A percentile compares a stretch with the other conserved stretches of the same genome.
Conservation (phyloP, 2,888 invertebrate species). For the Erebia palarica region DNA sequence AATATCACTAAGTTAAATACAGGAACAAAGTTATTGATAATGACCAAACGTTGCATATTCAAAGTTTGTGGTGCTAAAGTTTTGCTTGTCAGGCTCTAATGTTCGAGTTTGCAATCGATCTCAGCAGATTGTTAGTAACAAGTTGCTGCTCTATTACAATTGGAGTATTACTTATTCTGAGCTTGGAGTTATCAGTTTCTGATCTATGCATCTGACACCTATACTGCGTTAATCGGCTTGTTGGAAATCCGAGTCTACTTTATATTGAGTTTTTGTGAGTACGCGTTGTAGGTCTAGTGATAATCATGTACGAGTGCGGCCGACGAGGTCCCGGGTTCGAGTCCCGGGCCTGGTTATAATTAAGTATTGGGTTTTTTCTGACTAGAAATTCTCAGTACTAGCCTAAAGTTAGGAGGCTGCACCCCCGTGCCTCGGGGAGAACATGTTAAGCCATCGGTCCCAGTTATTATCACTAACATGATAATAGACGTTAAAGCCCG, state of each 20-base stretch:
- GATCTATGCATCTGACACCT: background rate
- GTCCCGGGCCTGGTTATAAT: too few relatives aligned
- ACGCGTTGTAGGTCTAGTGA: too few relatives aligned
- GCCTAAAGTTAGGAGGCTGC: too few relatives aligned
- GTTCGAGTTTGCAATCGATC: slow-evolving; percentile 13
- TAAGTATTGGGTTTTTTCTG: too few relatives aligned
- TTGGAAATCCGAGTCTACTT: background rate
- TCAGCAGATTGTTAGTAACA: background rate
- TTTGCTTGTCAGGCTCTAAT: slow-evolving; percentile 16
- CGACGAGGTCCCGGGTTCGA: too few relatives aligned
- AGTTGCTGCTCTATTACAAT: slow-evolving; percentile 8
- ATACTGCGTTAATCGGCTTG: background rate
- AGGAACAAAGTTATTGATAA: background rate
- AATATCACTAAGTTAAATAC: background rate
- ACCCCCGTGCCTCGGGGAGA: too few relatives aligned
- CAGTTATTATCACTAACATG: too few relatives aligned
- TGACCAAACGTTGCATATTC: slow-evolving; percentile 12
- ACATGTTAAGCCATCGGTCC: too few relatives aligned
- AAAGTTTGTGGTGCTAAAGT: slow-evolving; percentile 2
- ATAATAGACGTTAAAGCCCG: too few relatives aligned
- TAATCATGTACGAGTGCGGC: too few relatives aligned
- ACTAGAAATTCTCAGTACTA: too few relatives aligned
- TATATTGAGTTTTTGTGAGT: too few relatives aligned
- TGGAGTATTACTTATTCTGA: background rate
- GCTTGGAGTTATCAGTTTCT: slow-evolving; percentile 4